Evolutionary conservation across 2,113 vertebrate genomes (phyloP).

Genomic region (Muntiacus muntjak): DNA sequence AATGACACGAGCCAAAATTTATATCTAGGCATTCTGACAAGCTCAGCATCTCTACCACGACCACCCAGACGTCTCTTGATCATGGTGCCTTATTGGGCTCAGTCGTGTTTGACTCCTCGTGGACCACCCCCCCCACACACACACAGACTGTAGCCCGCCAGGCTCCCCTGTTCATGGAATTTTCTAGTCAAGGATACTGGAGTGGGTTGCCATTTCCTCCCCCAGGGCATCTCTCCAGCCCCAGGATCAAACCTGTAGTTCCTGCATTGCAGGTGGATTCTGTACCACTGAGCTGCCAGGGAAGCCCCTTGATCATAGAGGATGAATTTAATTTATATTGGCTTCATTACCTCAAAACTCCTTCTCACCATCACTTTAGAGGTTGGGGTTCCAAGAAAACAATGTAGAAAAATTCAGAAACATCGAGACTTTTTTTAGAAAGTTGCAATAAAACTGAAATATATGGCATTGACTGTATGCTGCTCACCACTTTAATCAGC

Average conservation of each 20-base stretch:
- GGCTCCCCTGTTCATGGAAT: neutral
- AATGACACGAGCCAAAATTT: neutral
- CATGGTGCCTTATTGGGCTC: neutral
- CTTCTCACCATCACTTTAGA: neutral
- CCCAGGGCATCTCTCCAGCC: neutral
- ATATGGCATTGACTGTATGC: neutral
- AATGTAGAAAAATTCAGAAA: neutral
- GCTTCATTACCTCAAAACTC: neutral
- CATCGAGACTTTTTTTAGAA: neutral
- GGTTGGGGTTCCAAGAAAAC: neutral
- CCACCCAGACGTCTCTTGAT: neutral
- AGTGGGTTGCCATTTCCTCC: neutral
- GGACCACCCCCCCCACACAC: rapidly evolving
- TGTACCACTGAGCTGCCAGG: neutral
- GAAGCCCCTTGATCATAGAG: neutral
- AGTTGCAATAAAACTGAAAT: slow-evolving; percentile 1
- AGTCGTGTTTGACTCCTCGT: neutral
- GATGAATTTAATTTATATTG: slow-evolving; percentile 38
- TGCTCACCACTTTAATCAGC: slow-evolving; percentile 56
- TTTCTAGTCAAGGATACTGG: neutral
- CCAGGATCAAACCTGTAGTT: neutral
- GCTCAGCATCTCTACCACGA: neutral
- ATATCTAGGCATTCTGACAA: neutral
- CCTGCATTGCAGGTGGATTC: neutral
- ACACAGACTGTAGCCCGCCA: neutral